A percentile compares a stretch with the other conserved stretches of the same genome.
These are phyloP conservation scores for Chrysolina americana DNA, from an alignment of 2,888 invertebrate genomes.

Conservation along the genomic window DNA sequence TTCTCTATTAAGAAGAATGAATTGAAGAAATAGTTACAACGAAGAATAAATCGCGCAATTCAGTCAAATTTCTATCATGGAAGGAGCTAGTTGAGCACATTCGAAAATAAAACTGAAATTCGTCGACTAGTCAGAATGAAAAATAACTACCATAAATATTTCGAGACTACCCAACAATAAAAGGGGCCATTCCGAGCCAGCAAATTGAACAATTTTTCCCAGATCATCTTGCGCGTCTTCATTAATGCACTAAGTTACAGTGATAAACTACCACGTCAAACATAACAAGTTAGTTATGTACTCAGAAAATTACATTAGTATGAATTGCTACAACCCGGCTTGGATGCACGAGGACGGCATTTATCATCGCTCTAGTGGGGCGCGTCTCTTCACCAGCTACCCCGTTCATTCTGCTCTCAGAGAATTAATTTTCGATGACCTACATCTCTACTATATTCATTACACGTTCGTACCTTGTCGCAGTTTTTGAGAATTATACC, in stretches of 20 bases:
- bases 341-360: conserved; percentile 27
- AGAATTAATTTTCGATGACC: conserved; percentile 35
- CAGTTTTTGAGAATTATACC: not conserved
- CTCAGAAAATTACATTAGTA: conserved; percentile 15
- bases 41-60: too few species aligned
- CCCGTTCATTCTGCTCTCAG: too few species aligned
- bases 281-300: conserved; percentile 3
- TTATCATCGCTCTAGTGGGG: conserved; percentile 27
- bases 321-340: conserved; percentile 15
- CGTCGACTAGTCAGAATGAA: too few species aligned
- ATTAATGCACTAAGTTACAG: not conserved
- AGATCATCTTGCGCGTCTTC: not conserved
- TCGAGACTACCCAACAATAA: not conserved
- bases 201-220: too few species aligned
- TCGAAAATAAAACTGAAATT: too few species aligned
- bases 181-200: too few species aligned
- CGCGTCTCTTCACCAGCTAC: conserved; percentile 12
- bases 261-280: conserved; percentile 1
- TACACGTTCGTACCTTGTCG: not conserved
- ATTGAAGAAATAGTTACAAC: too few species aligned
- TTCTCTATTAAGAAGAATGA: too few species aligned
- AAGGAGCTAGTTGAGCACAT: too few species aligned
- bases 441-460: conserved; percentile 13
- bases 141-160: not conserved
- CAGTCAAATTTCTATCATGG: too few species aligned